phyloP scores from a whole-genome alignment of 2,113 vertebrate genomes.

The Semnornis frantzii region DNA sequence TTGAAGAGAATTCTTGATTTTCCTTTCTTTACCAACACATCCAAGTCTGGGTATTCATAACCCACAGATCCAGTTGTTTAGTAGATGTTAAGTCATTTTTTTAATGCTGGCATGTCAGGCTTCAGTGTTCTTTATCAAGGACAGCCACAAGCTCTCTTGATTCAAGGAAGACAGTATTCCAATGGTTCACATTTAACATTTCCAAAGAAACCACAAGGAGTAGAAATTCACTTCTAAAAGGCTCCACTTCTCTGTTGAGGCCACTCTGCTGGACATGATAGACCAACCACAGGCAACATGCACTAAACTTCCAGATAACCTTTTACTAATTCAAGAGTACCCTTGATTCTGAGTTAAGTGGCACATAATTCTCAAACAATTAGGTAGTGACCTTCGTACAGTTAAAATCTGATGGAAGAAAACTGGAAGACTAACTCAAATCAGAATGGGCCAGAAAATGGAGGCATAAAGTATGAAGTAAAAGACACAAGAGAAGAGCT shows the following conservation, averaged over 20 bases:
- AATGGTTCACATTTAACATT: background rate
- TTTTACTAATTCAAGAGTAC: background rate
- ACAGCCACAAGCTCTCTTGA: background rate
- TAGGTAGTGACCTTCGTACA: background rate
- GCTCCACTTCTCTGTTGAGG: background rate
- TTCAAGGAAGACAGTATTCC: background rate
- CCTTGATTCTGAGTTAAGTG: background rate
- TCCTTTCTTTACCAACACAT: background rate
- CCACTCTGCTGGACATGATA: background rate
- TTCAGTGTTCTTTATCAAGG: background rate
- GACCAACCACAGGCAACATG: background rate
- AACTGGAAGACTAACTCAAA: background rate
- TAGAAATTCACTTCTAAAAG: background rate
- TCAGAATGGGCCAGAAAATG: background rate
- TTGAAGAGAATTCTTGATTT: background rate
- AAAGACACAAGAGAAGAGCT: background rate
- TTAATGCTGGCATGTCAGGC: background rate
- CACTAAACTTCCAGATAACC: background rate
- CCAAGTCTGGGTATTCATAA: background rate
- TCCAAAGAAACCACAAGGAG: background rate
- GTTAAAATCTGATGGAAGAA: background rate
- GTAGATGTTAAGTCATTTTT: background rate
- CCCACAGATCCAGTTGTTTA: background rate
- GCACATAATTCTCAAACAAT: background rate
- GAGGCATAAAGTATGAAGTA: background rate